Conservation (phyloP, 1,140 invertebrate genomes). For the Zaprionus nigranus region DNA sequence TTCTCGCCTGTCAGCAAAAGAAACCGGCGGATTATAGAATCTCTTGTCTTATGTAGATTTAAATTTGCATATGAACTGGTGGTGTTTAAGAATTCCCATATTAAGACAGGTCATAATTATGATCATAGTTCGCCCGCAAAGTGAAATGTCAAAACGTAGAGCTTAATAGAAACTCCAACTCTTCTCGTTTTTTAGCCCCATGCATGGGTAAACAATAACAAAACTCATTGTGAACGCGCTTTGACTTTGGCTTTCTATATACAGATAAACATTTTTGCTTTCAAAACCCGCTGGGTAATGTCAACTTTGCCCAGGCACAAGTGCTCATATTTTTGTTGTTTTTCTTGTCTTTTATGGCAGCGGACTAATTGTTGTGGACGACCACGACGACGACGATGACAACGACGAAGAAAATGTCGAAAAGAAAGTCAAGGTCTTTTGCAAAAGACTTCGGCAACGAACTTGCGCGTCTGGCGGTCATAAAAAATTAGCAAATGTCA, state of each 20-base stretch:
- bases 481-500: constrained; percentile 66
- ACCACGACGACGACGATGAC: constrained; percentile 14
- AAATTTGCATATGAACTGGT: constrained; percentile 59
- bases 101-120: constrained; percentile 34
- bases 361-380: constrained; percentile 59
- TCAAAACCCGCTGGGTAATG: constrained; percentile 60
- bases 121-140: constrained; percentile 21
- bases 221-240: constrained; percentile 54
- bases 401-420: constrained; percentile 53
- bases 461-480: constrained; percentile 54
- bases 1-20: constrained; percentile 22
- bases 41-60: background rate
- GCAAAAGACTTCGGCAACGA: constrained; percentile 51
- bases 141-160: constrained; percentile 53
- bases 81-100: constrained; percentile 35
- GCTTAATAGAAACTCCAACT: constrained; percentile 43
- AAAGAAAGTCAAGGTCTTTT: constrained; percentile 80
- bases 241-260: constrained; percentile 68
- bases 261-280: constrained; percentile 66
- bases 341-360: constrained; percentile 50
- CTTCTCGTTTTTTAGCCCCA: constrained; percentile 17
- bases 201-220: constrained; percentile 65
- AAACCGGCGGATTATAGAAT: constrained; percentile 31
- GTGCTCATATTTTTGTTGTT: constrained; percentile 17
- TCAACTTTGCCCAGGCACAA: constrained; percentile 52